Conservation (phyloP, 1,140 invertebrate genomes). For the Dolichoris vasculosae region DNA sequence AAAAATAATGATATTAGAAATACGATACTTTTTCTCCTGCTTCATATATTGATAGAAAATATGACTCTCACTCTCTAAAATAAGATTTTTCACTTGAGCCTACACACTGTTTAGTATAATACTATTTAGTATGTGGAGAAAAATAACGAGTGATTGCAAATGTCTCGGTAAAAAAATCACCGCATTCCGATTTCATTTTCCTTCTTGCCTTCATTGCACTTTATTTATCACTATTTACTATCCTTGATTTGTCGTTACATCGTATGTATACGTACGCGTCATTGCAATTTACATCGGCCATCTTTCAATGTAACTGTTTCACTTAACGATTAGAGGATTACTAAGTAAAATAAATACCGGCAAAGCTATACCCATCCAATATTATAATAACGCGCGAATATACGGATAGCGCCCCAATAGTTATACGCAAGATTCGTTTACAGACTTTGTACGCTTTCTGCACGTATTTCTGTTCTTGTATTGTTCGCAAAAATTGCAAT, state of each 20-base stretch:
- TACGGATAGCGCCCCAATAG: neutral
- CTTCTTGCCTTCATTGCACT: constrained; percentile 65
- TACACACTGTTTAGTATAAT: neutral
- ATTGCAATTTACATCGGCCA: constrained; percentile 71
- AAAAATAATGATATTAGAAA: constrained; percentile 41
- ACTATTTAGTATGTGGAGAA: neutral
- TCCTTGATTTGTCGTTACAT: constrained; percentile 71
- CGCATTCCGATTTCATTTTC: constrained; percentile 36
- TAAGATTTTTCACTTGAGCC: constrained; percentile 51
- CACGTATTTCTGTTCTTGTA: neutral
- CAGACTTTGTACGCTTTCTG: too few relatives aligned
- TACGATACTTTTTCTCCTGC: neutral
- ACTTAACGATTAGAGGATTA: constrained; percentile 63
- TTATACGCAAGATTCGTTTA: neutral
- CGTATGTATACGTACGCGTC: constrained; percentile 65
- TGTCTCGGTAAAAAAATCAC: constrained; percentile 52
- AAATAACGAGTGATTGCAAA: neutral
- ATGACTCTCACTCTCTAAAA: constrained; percentile 7
- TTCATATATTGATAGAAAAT: neutral
- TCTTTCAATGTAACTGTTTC: constrained; percentile 72
- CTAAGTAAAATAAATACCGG: constrained; percentile 35
- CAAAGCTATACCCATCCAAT: neutral
- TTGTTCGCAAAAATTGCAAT: neutral
- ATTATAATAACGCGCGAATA: constrained; percentile 8
- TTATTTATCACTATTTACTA: constrained; percentile 73